A percentile compares a stretch with the other conserved stretches of the same genome.
These are phyloP conservation scores for Physella acuta DNA, from an alignment of 1,140 invertebrate species.

Conservation along the genomic window DNA sequence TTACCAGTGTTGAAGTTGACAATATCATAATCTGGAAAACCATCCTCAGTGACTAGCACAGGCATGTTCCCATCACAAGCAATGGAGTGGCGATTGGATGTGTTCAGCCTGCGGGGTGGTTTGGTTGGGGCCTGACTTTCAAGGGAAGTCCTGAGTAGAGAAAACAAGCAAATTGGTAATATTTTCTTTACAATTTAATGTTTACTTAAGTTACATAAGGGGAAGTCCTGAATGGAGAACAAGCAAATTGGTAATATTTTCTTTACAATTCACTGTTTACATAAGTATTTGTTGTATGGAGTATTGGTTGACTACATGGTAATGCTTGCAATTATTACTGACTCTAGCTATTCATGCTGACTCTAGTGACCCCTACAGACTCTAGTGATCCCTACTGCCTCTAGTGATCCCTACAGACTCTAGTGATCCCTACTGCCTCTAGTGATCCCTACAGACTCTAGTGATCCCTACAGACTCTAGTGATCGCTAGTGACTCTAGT, in stretches of 20 bases:
- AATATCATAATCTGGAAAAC: conserved; percentile 10
- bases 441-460: no score
- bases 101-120: conserved; percentile 25
- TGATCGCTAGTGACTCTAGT: no score
- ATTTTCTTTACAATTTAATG: not conserved
- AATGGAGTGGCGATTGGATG: conserved; percentile 45
- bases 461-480: no score
- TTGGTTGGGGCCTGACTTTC: conserved; percentile 28
- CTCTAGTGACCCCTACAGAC: no score
- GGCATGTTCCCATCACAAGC: conserved; percentile 51
- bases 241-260: not conserved
- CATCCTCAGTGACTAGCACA: conserved; percentile 35
- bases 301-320: not conserved
- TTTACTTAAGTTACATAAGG: not conserved
- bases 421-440: no score
- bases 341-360: no score
- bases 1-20: not conserved
- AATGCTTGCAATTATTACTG: not conserved
- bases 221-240: not conserved
- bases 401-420: no score
- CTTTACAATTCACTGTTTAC: not conserved
- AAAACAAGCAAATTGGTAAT: not conserved
- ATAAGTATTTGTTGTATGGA: not conserved
- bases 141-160: not conserved
- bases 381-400: no score